Evolutionary conservation across 2,797 vertebrate species (phyloP), one percentile per base, ranked within the genome.

Genomic region (Ara ararauna): DNA sequence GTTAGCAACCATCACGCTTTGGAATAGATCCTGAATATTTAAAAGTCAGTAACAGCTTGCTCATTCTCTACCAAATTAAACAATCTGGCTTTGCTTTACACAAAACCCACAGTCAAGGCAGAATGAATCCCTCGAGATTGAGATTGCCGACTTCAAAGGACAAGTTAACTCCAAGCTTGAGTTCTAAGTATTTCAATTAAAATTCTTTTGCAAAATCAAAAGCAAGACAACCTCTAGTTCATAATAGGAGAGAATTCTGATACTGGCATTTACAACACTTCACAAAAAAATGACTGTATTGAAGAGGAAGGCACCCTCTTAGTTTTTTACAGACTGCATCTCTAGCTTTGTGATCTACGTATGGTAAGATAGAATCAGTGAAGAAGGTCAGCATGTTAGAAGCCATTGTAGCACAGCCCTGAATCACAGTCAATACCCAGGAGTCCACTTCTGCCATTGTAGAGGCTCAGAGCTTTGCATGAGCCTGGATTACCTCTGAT

Each of bases 61-160:
- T 80, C 5, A 6, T 38, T 76, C 62, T 91, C 64, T 79, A 87
- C 40, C 77, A 92, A 87, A 90, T 79, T 85, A 94, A 95, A 89
- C 88, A 93, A 75, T 92, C 90, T 93, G 95, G 77, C 81, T 96
- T 94, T 86, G 66, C 90, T 94, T 95, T 93, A 75, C 47, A 67
- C 60, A 90, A 96, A 93, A 87, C 61, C 86, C 86, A 88, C 61
- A 82, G 70, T 81, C 44, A 86, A 73, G 56, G 88, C 81, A 93
- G 68, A 96, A 95, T 71, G 84, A 94, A 93, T 90, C 86, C 81
- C 94, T 23, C 60, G 88, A 92, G 92, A 93, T 7, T 4, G 17
- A 80, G 67, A 86, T 82, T 85, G 92, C 71, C 27, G 42, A 8
- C 80, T 95, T 96, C 88, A 95, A 86, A 93, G 93, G 26, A 11